Evolutionary conservation across 2,113 vertebrate species (phyloP).

Genomic region (Haliaeetus leucogaster): DNA sequence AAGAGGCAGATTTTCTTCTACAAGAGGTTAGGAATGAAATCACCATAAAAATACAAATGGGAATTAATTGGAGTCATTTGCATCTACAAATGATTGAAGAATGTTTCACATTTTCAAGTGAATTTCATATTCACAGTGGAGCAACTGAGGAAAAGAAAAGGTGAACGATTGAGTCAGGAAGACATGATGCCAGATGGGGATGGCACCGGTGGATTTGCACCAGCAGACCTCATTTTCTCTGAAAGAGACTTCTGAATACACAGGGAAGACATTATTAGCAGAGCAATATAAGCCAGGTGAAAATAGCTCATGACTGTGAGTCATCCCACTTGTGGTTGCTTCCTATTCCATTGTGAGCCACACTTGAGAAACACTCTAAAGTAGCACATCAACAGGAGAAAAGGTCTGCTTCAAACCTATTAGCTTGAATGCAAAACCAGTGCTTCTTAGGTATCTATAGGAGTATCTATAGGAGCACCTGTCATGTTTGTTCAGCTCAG

Average conservation of each 20-base stretch:
- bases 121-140: not conserved
- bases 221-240: not conserved
- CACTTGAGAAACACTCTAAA: not conserved
- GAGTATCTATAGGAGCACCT: not conserved
- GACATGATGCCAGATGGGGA: not conserved
- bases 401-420: not conserved
- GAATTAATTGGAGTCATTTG: not conserved
- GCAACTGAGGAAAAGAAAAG: not conserved
- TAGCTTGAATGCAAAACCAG: not conserved
- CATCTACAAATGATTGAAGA: not conserved
- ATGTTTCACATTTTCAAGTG: not conserved
- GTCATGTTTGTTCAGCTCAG: not conserved
- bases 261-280: not conserved
- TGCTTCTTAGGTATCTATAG: not conserved
- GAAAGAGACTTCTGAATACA: conserved; percentile 9
- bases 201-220: not conserved
- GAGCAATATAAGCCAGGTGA: conserved; percentile 15
- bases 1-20: not conserved
- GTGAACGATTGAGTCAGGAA: not conserved
- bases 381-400: not conserved
- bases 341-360: not conserved
- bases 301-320: conserved; percentile 35
- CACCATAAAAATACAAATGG: not conserved
- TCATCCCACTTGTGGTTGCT: conserved; percentile 45
- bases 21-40: not conserved